A percentile compares a stretch with the other conserved stretches of the same genome.
phyloP scores from a whole-genome alignment of 2,888 invertebrate genomes.

The Anoncus sp. region DNA sequence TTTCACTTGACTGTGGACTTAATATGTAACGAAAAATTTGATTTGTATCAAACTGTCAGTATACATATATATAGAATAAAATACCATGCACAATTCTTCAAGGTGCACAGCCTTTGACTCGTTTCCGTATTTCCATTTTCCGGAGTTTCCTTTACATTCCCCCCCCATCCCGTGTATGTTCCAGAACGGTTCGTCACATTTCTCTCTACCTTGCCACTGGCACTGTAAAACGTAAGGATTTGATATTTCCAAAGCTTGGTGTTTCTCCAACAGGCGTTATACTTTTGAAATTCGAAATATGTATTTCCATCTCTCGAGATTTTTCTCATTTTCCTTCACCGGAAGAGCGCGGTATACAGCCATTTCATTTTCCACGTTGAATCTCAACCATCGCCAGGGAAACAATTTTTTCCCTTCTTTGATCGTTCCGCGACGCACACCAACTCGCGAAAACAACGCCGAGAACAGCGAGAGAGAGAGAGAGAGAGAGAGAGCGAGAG shows the following conservation, averaged over 20 bases:
- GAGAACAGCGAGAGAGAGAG: not conserved
- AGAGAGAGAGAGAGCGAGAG: too few relatives aligned
- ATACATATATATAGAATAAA: conserved; percentile 8
- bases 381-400: conserved; percentile 7
- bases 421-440: conserved; percentile 11
- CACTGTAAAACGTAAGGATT: conserved; percentile 34
- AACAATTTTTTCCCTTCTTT: not conserved
- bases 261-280: conserved; percentile 21
- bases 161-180: conserved; percentile 18
- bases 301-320: conserved; percentile 5
- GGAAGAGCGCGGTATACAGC: conserved; percentile 1
- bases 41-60: too few relatives aligned
- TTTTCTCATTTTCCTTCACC: conserved; percentile 10
- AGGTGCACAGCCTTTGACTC: conserved; percentile 45
- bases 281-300: conserved; percentile 23
- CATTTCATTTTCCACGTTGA: conserved; percentile 17
- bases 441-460: not conserved
- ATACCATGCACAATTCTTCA: conserved; percentile 23
- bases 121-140: conserved; percentile 44
- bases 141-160: conserved; percentile 22
- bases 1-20: too few relatives aligned
- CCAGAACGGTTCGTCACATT: conserved; percentile 33
- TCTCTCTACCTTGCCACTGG: conserved; percentile 24
- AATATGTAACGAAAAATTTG: too few relatives aligned
- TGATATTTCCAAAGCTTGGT: conserved; percentile 27